These are phyloP conservation scores for Atractosteus spatula DNA, from an alignment of 2,113 vertebrate species.

Conservation along the genomic window DNA sequence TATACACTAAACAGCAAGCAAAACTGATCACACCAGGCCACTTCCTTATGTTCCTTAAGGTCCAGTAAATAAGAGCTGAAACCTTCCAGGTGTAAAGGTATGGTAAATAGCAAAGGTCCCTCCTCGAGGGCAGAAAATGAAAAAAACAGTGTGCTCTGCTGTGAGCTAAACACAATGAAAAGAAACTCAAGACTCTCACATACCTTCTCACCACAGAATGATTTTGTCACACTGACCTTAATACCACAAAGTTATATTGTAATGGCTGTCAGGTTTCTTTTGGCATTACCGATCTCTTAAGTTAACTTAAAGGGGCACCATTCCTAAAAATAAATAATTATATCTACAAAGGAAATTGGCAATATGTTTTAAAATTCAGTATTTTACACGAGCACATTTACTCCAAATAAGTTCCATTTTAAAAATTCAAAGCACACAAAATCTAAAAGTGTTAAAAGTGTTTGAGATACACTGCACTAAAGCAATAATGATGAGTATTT, in stretches of 20 bases:
- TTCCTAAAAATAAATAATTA: too few species aligned
- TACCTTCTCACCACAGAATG: not conserved
- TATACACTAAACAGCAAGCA: too few species aligned
- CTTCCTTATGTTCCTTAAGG: not conserved
- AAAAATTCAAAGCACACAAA: too few species aligned
- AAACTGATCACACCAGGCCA: not conserved
- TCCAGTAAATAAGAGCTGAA: not conserved
- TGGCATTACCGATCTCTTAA: too few species aligned
- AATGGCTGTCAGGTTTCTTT: not conserved
- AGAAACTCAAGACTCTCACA: not conserved
- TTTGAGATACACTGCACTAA: too few species aligned
- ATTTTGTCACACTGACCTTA: not conserved
- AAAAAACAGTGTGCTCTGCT: not conserved
- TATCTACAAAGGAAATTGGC: too few species aligned
- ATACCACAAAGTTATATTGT: not conserved
- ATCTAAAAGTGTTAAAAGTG: too few species aligned
- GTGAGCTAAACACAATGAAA: not conserved
- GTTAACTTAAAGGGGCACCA: too few species aligned
- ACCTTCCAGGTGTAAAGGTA: not conserved
- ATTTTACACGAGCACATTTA: too few species aligned
- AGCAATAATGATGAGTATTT: too few species aligned
- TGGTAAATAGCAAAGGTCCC: not conserved
- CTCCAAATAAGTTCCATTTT: too few species aligned
- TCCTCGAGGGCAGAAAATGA: not conserved
- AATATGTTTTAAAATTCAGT: too few species aligned